phyloP scores from a whole-genome alignment of 2,113 vertebrate genomes.

The Nibea albiflora region DNA sequence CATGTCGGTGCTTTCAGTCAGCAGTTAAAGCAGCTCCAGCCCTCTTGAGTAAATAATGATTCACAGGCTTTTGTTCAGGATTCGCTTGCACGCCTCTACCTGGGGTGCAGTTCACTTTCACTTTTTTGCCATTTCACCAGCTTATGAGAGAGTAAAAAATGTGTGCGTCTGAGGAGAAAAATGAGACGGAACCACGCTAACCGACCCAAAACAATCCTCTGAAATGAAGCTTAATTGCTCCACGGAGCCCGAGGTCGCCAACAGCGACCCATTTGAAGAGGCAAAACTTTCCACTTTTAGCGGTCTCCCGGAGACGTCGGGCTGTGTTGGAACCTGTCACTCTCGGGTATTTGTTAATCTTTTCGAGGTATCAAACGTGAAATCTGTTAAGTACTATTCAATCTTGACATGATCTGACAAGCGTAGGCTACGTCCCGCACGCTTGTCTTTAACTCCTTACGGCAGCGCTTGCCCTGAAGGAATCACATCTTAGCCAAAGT shows the following conservation, averaged over 20 bases:
- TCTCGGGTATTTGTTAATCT: not conserved
- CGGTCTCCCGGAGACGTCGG: rapidly evolving
- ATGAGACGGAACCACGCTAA: not conserved
- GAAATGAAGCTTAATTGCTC: not conserved
- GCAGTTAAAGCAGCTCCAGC: too few relatives aligned
- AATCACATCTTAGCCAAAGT: too few relatives aligned
- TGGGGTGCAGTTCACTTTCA: not conserved
- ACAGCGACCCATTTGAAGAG: too few relatives aligned
- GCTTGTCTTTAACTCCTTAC: not conserved
- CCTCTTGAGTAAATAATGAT: too few relatives aligned
- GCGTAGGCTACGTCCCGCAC: rapidly evolving
- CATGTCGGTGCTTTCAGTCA: too few relatives aligned
- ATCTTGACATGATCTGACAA: not conserved
- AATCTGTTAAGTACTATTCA: not conserved
- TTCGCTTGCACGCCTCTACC: not conserved
- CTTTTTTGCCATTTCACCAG: not conserved
- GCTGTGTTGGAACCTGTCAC: not conserved
- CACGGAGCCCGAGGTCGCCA: too few relatives aligned
- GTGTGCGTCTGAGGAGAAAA: not conserved
- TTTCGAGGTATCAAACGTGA: too few relatives aligned
- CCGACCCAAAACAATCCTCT: too few relatives aligned
- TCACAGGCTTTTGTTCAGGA: not conserved
- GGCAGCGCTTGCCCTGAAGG: too few relatives aligned
- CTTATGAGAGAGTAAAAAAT: not conserved
- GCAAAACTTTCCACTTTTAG: too few relatives aligned